phyloP scores from a whole-genome alignment of 2,888 invertebrate species.

The Steinernema carpocapsae region DNA sequence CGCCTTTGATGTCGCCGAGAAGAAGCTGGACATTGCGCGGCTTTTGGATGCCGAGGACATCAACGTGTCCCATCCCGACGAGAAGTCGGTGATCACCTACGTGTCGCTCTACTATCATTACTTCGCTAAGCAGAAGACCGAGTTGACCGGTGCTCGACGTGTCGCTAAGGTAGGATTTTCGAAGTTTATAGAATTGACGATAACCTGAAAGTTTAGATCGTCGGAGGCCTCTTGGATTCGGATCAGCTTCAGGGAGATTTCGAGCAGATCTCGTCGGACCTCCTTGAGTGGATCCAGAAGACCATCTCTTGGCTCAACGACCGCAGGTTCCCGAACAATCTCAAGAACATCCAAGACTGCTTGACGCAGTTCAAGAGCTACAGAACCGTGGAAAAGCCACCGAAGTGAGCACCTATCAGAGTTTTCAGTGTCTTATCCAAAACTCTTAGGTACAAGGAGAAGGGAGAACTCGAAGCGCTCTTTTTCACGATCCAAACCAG shows the following conservation, averaged over 20 bases:
- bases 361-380: slow-evolving; percentile 90
- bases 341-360: slow-evolving; percentile 91
- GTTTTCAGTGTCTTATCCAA: no score
- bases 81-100: slow-evolving; percentile 98
- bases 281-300: slow-evolving; percentile 89
- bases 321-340: slow-evolving; percentile 87
- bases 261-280: slow-evolving; percentile 81
- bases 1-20: slow-evolving; percentile 92
- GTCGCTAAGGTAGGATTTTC: slow-evolving; percentile 84
- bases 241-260: slow-evolving; percentile 90
- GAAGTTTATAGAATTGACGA: no score
- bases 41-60: slow-evolving; percentile 95
- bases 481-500: slow-evolving; percentile 96
- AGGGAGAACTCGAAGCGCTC: slow-evolving; percentile 93
- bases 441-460: slow-evolving; percentile 82
- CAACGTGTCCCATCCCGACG: slow-evolving; percentile 90
- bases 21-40: slow-evolving; percentile 85
- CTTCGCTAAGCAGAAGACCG: slow-evolving; percentile 97
- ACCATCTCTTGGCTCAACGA: slow-evolving; percentile 84
- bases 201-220: slow-evolving; percentile 79
- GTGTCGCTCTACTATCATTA: slow-evolving; percentile 99
- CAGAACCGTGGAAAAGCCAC: slow-evolving; percentile 94
- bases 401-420: slow-evolving; percentile 76
- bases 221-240: slow-evolving; percentile 92
- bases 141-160: slow-evolving; percentile 93